Base-by-base conservation (phyloP, 1,140 invertebrate species). In the Temnothorax longispinosus region DNA sequence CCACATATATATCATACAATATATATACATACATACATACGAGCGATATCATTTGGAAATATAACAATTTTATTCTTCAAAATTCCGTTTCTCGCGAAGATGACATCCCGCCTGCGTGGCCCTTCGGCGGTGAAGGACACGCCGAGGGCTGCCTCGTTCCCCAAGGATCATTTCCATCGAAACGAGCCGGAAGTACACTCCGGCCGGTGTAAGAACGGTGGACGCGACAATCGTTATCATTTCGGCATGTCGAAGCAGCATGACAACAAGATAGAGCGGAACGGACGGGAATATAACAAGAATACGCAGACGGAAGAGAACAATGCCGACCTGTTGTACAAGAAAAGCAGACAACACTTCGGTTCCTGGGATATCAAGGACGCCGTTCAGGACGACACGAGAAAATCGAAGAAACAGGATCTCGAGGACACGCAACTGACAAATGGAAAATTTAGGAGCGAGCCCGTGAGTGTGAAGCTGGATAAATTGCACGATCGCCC, bases 81-180 rank as follows among this genome's bases (percentile, higher is more conserved):
- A 58, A 88, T 71, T 72, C 35, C 41, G 74, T 85, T 76, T 15
- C 10, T 56, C 21, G 85, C 71, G 13, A 92, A 89, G 80, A 94
- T 93, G 94, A 93, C 93, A 69, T 93, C 95, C 50, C 92, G 93
- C 27, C 89, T 94, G 11, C 92, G 93, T 54, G 92, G 90, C 35
- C 75, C 80, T 3, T 85, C 78, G 47, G 44, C 75, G 60, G 41
- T 56, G 7, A 90, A 85, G 69, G 89, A 91, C 4, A 54, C 50
- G 3, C 35, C 90, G 21, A 88, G 78, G 56, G n/a, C 71, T 35
- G 50, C 54, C 35, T 52, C 86, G 11, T 81, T 80, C 67, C 0
- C 27, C 32, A 89, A 80, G 54, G 90, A 90, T 0, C 78, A 54
- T 15, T 56, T 80, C 5, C 76, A 64, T 58, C 78, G 21, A 67